phyloP scores from a whole-genome alignment of 2,797 vertebrate genomes.

The Rhyacichthys aspro region DNA sequence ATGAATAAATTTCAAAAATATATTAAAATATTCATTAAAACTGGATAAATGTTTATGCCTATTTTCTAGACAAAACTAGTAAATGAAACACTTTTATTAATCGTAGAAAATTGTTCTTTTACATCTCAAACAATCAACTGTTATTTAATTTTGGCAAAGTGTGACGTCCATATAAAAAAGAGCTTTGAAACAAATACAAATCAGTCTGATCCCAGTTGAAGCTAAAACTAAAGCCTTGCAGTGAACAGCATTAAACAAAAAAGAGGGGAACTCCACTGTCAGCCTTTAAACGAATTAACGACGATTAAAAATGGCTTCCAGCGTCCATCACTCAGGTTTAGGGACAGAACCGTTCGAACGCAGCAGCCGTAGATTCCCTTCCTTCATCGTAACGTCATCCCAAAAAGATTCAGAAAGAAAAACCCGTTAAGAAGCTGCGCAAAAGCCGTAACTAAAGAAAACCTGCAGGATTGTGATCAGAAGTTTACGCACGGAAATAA shows the following conservation, averaged over 20 bases:
- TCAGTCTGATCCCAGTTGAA: background rate
- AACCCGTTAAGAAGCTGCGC: constrained; percentile 3
- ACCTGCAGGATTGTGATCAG: background rate
- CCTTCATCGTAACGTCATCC: constrained; percentile 67
- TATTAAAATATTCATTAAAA: no score
- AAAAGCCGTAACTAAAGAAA: background rate
- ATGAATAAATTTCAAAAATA: no score
- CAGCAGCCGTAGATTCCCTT: constrained; percentile 44
- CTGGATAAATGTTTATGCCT: no score
- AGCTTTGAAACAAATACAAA: background rate
- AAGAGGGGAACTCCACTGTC: constrained; percentile 8
- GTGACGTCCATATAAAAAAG: background rate
- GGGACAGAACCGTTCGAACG: no score
- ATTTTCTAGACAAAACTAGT: no score
- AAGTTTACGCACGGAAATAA: background rate
- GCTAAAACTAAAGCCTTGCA: constrained; percentile 6
- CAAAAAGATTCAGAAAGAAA: constrained; percentile 14
- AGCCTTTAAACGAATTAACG: constrained; percentile 14
- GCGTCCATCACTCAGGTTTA: constrained; percentile 64
- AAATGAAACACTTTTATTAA: no score
- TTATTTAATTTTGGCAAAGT: no score
- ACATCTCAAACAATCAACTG: no score
- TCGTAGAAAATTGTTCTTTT: no score
- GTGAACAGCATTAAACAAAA: constrained; percentile 8
- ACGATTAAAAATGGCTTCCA: constrained; percentile 14